Evolutionary conservation across 2,888 invertebrate species (phyloP), one percentile per base, ranked within the genome.

Genomic region (Petrolisthes manimaculis): DNA sequence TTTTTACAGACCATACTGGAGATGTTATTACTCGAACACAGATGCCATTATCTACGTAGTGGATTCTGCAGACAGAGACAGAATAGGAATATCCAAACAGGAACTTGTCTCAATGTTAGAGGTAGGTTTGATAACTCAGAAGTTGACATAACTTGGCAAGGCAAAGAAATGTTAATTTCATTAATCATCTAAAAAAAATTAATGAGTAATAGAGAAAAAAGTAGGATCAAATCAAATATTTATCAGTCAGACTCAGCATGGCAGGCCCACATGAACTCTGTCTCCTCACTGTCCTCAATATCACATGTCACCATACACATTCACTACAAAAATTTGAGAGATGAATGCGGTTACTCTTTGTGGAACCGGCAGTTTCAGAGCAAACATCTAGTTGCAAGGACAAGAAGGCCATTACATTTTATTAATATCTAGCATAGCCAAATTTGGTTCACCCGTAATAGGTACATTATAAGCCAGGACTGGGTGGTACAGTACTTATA

Each of bases 11-110:
- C 99, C 99, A 0, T 99, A 99, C 93, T 99, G 99, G 99, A 95
- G 99, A 93, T 99, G 99, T 95, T 99, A 99, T 94, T 99, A 98
- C 93, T 98, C 99, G 92, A 99, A 99, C 94, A 99, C 99, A 93
- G 99, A 99, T 94, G 99, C 99, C 93, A 99, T 99, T 92, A 99
- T 99, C 92, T 99, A 99, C 94, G 99, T 99, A 86, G 99, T 99
- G 83, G 99, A 99, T 94, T 99, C 99, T 81, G 99, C 98, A 86
- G 99, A 99, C 94, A 96, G 97, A 93, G 99, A 99, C 94, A 95
- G 99, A 94, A 98, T 99, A 95, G 98, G 98, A 92, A 98, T 99
- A 94, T 98, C 99, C 91, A 99, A 99, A 95, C 98, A 99, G 94
- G 99, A 99, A 94, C 94, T 99, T 91, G 95, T 98, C 91, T 97